Evolutionary conservation across 2,888 invertebrate genomes (phyloP), one percentile per base, ranked within the genome.

Genomic region (Tupiocoris notatus): DNA sequence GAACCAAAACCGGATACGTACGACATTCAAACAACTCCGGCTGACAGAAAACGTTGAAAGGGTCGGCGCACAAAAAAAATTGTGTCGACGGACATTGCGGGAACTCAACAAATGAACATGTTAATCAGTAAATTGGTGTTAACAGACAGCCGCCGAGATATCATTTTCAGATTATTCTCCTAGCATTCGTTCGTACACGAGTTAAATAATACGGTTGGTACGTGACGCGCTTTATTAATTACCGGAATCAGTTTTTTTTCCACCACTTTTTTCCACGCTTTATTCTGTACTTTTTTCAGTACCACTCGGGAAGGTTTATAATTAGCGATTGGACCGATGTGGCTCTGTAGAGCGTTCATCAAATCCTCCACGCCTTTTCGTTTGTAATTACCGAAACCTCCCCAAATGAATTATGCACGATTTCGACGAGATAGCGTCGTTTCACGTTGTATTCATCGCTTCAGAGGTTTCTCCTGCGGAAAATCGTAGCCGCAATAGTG

Each of bases 121-220:
- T 70, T 70, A 58, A 70, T 70, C 70, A 59, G 70, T 70, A 70
- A 70, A 70, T 70, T 70, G 70, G 70, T 70, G 70, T 70, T 70
- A 70, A 70, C 70, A 70, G 70, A 70, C 70, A 70, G 70, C 39
- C 39, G 23, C 23, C 70, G 18, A 70, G 70, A 70, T 70, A 70
- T 70, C 70, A 23, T 24, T 58, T 58, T 59, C 59, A 70, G 70
- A 70, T 70, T 70, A 70, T 59, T 20, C 61, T 23, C 18, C 58
- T 39, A 39, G 25, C 67, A 67, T 67, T 67, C 67, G 67, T 17
- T n/a, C n/a, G n/a, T n/a, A n/a, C n/a, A 67, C 54, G 70, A 58
- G 59, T 57, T 59, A 70, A 70, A 70, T 70, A 70, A 70, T 70
- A 70, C 39, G 39, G 6, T 12, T 58, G 59, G 22, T 58, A 70